Conservation (phyloP, 2,797 vertebrate species). For the Hoplostethus atlanticus region DNA sequence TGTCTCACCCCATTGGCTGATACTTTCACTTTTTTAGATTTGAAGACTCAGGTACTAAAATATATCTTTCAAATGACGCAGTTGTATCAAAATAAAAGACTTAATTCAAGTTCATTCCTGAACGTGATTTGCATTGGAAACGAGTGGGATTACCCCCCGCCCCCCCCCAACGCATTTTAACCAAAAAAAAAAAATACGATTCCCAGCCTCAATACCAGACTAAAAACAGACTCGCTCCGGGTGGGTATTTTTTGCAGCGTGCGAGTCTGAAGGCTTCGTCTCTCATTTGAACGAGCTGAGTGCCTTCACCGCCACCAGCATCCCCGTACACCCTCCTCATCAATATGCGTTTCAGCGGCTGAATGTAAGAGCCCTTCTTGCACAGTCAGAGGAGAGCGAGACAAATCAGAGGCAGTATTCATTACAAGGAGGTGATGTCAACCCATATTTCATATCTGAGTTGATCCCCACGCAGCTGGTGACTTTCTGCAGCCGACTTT, state of each 20-base stretch:
- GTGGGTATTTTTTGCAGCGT: slow-evolving; percentile 67
- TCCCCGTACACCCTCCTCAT: slow-evolving; percentile 58
- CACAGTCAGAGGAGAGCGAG: slow-evolving; percentile 38
- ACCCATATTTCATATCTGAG: slow-evolving; percentile 49
- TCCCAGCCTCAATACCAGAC: background rate
- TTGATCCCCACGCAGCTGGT: slow-evolving; percentile 52
- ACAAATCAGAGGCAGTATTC: slow-evolving; percentile 39
- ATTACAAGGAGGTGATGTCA: slow-evolving; percentile 60
- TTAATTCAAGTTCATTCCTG: too few species aligned
- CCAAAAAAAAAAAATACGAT: too few species aligned
- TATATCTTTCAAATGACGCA: too few species aligned
- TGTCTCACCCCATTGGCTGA: background rate
- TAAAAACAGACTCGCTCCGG: slow-evolving; percentile 14
- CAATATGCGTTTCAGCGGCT: slow-evolving; percentile 74
- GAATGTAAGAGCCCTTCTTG: slow-evolving; percentile 41
- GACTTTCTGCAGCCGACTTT: slow-evolving; percentile 66
- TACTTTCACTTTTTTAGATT: background rate
- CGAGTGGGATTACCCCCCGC: too few species aligned
- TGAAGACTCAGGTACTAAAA: background rate
- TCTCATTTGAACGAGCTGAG: slow-evolving; percentile 66
- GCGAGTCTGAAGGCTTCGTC: slow-evolving; percentile 52
- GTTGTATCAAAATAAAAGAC: background rate
- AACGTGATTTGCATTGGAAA: too few species aligned
- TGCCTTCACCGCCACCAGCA: slow-evolving; percentile 65
- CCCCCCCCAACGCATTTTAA: too few species aligned